Evolutionary conservation across 1,140 invertebrate species (phyloP).

Genomic region (Tetragonula clypearis): DNA sequence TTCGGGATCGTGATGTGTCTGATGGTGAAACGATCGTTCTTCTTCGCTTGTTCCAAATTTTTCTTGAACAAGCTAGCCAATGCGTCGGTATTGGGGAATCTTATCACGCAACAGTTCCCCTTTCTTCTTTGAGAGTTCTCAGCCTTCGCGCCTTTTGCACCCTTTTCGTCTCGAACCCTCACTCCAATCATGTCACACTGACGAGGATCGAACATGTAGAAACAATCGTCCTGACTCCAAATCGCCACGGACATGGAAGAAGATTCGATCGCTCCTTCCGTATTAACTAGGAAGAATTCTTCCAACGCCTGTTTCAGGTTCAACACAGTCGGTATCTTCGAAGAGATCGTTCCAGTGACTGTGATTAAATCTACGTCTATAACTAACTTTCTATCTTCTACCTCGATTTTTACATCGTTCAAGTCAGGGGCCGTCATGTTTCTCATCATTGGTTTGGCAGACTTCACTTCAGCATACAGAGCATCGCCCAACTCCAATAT

Average conservation of each 20-base stretch:
- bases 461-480: conserved; percentile 61
- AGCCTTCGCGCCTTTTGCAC: conserved; percentile 29
- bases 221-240: conserved; percentile 73
- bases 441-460: conserved; percentile 65
- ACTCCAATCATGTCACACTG: conserved; percentile 69
- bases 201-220: conserved; percentile 75
- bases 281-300: conserved; percentile 74
- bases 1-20: conserved; percentile 64
- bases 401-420: conserved; percentile 61
- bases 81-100: conserved; percentile 62
- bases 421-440: conserved; percentile 70
- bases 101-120: conserved; percentile 74
- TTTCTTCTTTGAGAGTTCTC: not conserved
- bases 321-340: conserved; percentile 66
- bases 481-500: conserved; percentile 72
- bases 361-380: conserved; percentile 73
- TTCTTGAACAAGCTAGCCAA: conserved; percentile 62
- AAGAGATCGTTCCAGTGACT: conserved; percentile 71
- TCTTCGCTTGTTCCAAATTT: conserved; percentile 66
- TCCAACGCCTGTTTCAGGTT: conserved; percentile 70
- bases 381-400: conserved; percentile 64
- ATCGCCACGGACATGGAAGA: conserved; percentile 67
- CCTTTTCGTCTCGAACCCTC: conserved; percentile 57
- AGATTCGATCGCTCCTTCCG: conserved; percentile 72
- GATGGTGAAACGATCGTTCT: conserved; percentile 75